A percentile compares a stretch with the other conserved stretches of the same genome.
Evolutionary conservation across 2,888 invertebrate genomes (phyloP).

Genomic region (Lydus trimaculatus): DNA sequence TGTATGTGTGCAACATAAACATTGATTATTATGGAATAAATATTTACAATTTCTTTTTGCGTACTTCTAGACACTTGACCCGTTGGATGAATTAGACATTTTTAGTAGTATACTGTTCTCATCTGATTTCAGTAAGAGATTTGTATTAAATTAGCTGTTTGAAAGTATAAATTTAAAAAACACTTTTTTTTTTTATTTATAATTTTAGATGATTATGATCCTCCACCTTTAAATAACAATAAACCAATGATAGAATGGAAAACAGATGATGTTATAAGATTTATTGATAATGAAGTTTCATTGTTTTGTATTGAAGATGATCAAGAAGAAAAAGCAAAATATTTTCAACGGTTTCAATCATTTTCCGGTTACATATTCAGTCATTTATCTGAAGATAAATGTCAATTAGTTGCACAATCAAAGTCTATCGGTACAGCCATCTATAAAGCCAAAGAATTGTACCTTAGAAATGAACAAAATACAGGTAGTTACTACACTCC

Average conservation of each 20-base stretch:
- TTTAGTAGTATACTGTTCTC: not conserved
- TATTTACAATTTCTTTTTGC: not conserved
- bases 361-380: constrained; percentile 38
- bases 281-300: not conserved
- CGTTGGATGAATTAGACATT: not conserved
- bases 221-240: not conserved
- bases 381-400: constrained; percentile 31
- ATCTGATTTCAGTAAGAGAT: not conserved
- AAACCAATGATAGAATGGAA: not conserved
- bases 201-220: not conserved
- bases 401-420: constrained; percentile 29
- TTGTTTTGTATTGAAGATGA: constrained; percentile 7
- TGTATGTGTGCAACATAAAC: constrained; percentile 7
- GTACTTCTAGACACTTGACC: not conserved
- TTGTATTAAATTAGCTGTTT: not conserved
- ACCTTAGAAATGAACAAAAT: constrained; percentile 17
- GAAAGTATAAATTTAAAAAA: not conserved
- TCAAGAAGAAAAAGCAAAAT: constrained; percentile 11
- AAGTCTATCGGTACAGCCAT: constrained; percentile 31
- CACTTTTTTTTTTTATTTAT: not conserved
- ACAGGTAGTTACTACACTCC: no score
- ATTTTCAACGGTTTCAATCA: constrained; percentile 24
- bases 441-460: constrained; percentile 32
- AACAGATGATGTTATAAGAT: not conserved
- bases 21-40: not conserved